Percentiles rank a stretch among this genome's conserved stretches.
phyloP scores from a whole-genome alignment of 2,888 invertebrate species.

The Sympetrum striolatum region DNA sequence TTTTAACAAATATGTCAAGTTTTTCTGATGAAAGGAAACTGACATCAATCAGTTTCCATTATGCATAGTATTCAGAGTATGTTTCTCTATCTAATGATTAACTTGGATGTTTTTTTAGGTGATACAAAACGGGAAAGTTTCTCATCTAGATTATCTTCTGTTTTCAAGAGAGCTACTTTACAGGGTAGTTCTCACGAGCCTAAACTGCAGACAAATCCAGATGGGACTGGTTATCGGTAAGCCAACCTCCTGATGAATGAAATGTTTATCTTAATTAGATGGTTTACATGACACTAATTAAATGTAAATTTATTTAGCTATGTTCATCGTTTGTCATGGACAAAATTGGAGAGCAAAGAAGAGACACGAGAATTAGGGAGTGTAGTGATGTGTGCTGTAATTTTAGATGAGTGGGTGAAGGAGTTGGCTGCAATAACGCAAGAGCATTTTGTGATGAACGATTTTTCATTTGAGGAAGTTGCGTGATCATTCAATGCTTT shows the following conservation, averaged over 20 bases:
- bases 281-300: not conserved
- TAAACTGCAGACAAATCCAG: constrained; percentile 56
- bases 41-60: too few relatives aligned
- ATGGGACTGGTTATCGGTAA: constrained; percentile 56
- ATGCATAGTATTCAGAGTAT: too few relatives aligned
- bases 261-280: not conserved
- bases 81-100: not conserved
- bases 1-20: too few relatives aligned
- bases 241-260: not conserved
- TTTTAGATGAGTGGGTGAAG: constrained; percentile 94
- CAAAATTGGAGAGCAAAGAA: not conserved
- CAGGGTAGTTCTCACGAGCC: constrained; percentile 25
- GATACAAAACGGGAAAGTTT: constrained; percentile 79
- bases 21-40: too few relatives aligned
- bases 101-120: constrained; percentile 53
- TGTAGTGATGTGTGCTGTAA: constrained; percentile 80
- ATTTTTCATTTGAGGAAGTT: constrained; percentile 3
- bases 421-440: constrained; percentile 93
- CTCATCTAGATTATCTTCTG: constrained; percentile 75
- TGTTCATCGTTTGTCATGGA: constrained; percentile 1
- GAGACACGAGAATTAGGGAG: constrained; percentile 61
- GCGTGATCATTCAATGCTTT: not conserved
- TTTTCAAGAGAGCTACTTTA: constrained; percentile 69
- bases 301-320: not conserved
- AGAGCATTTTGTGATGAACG: constrained; percentile 75